Percentiles rank a stretch among this genome's conserved stretches.
Evolutionary conservation across 2,113 vertebrate genomes (phyloP).

Genomic region (Podarcis muralis): DNA sequence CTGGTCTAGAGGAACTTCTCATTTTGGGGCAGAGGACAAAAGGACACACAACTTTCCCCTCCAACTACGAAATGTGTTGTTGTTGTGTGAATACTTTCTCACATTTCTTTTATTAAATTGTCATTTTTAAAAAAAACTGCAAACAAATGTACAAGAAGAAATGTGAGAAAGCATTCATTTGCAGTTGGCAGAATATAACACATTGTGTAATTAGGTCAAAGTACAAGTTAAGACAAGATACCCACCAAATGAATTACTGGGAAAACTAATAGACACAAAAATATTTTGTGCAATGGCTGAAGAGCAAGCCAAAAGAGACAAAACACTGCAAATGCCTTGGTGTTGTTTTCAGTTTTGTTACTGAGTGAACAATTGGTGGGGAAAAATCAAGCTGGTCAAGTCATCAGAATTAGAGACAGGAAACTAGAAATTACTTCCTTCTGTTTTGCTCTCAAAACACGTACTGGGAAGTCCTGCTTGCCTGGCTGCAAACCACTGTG

Average conservation of each 20-base stretch:
- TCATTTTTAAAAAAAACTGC: not conserved
- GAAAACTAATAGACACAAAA: not conserved
- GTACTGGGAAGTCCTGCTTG: not conserved
- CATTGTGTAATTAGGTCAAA: not conserved
- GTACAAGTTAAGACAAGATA: not conserved
- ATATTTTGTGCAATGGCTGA: not conserved
- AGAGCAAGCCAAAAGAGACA: not conserved
- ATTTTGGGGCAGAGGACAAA: not conserved
- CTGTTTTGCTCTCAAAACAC: not conserved
- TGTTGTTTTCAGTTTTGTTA: not conserved
- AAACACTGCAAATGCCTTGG: not conserved
- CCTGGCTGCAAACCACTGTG: not conserved
- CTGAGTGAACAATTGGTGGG: not conserved
- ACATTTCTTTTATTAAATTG: not conserved
- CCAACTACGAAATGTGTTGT: not conserved
- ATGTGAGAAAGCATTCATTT: not conserved
- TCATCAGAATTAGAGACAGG: not conserved
- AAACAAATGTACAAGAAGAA: not conserved
- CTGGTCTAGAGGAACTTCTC: not conserved
- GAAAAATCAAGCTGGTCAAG: too few species aligned
- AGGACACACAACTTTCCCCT: not conserved
- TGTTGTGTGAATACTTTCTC: not conserved
- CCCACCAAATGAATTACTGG: not conserved
- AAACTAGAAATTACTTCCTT: not conserved
- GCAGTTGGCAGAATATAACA: not conserved